These are phyloP conservation scores for Sesamia nonagrioides DNA, from an alignment of 1,140 invertebrate species.

Conservation along the genomic window DNA sequence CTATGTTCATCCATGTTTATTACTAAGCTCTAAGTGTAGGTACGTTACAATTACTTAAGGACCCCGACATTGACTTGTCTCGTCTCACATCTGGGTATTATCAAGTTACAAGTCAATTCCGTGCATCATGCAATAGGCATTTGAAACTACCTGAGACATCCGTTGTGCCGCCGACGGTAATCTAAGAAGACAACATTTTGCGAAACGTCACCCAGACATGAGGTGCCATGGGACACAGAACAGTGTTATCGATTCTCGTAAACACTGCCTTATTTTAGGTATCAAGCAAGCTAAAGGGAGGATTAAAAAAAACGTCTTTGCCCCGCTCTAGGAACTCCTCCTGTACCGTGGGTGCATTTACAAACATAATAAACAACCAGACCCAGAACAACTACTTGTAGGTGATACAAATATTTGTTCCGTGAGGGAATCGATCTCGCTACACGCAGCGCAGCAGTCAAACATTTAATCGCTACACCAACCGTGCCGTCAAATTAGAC, in stretches of 20 bases:
- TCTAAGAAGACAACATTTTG: neutral
- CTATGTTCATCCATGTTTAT: too few relatives aligned
- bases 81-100: neutral
- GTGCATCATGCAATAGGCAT: constrained; percentile 10
- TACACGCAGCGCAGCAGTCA: too few relatives aligned
- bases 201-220: neutral
- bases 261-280: neutral
- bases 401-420: too few relatives aligned
- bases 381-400: too few relatives aligned
- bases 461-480: too few relatives aligned
- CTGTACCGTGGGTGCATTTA: too few relatives aligned
- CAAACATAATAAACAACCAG: too few relatives aligned
- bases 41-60: neutral
- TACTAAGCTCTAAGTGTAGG: too few relatives aligned
- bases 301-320: neutral
- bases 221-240: neutral
- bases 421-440: too few relatives aligned
- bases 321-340: too few relatives aligned
- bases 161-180: neutral
- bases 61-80: neutral
- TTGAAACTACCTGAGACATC: constrained; percentile 15
- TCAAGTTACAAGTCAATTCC: neutral
- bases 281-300: neutral
- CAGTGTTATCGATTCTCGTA: neutral
- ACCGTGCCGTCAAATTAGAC: too few relatives aligned